Base-by-base conservation (phyloP, 2,888 invertebrate genomes). In the Ephialtes manifestator region DNA sequence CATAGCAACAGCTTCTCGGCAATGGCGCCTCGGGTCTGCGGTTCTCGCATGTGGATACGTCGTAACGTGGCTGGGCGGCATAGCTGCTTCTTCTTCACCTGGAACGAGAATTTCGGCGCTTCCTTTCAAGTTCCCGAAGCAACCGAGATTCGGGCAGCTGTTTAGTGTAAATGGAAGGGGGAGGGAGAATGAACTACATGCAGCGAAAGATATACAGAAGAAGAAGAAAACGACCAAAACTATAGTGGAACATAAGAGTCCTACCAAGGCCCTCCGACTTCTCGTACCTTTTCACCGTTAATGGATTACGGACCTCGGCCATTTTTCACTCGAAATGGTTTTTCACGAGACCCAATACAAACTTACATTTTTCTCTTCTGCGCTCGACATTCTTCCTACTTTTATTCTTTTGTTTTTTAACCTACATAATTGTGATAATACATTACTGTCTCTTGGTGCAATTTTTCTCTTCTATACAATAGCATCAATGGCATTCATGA, bases 281-380 rank as follows among this genome's bases (percentile, higher is more conserved):
- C 75, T 65, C 63, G 46, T 81, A 87, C 85, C 81, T 81, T 80
- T 78, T 72, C 48, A 80, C 77, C 67, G 82, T 83, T 86, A 87
- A 89, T 87, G 87, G 86, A 88, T 89, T 87, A 88, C 85, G 84
- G 87, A 10, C 81, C 87, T 86, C 75, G 84, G 88, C 90, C 90
- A 92, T 92, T 92, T 92, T 91, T 92, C 92, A 91, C 88, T 81
- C 89, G 87, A 90, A 92, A 92, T 90, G 88, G 89, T 90, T 91
- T 91, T 91, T 90, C 89, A 88, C 89, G 87, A 87, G 88, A 72
- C 81, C 55, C 24, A 48, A 43, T 67, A 67, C 76, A 46, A 84
- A 72, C 76, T 67, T 53, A 53, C 68, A 76, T 75, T 81, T 83
- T 83, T 81, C 39, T 31, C 63, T 28, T 74, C n/a, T 81, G 43